These are phyloP conservation scores for Druon quercuslanigerum DNA, from an alignment of 1,140 invertebrate genomes.

Conservation along the genomic window DNA sequence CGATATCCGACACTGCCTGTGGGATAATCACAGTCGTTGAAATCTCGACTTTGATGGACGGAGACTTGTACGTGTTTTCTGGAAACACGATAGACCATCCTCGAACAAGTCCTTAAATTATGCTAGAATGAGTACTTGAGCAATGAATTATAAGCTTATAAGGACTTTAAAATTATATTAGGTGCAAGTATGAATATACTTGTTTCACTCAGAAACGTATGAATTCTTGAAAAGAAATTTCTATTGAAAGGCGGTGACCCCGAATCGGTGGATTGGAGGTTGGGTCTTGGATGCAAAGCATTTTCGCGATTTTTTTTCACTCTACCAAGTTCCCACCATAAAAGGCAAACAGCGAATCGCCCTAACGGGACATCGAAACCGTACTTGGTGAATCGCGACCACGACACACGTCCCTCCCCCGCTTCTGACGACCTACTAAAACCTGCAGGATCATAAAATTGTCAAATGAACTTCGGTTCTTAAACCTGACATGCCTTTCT, in stretches of 20 bases:
- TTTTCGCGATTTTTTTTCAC: constrained; percentile 27
- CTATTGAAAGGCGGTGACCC: constrained; percentile 22
- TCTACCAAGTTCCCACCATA: constrained; percentile 42
- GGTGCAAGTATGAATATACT: neutral
- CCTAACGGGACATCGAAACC: constrained; percentile 45
- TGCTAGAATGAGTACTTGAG: neutral
- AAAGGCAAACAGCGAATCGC: constrained; percentile 39
- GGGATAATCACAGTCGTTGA: constrained; percentile 25
- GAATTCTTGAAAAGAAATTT: constrained; percentile 29
- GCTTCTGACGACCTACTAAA: constrained; percentile 45
- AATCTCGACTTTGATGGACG: constrained; percentile 13
- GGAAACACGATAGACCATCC: neutral
- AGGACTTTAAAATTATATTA: constrained; percentile 19
- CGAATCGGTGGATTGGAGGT: constrained; percentile 37
- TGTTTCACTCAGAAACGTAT: constrained; percentile 12
- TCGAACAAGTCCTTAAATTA: constrained; percentile 6
- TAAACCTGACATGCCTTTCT: too few species aligned
- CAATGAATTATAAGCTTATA: neutral
- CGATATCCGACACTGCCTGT: constrained; percentile 10
- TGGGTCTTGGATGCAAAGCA: constrained; percentile 36
- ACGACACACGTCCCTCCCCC: constrained; percentile 23
- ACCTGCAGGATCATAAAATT: constrained; percentile 38
- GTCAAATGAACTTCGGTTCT: constrained; percentile 2
- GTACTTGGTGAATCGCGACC: constrained; percentile 36
- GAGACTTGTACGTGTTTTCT: constrained; percentile 17